Evolutionary conservation across 2,113 vertebrate species (phyloP).

Genomic region (Vidua macroura): DNA sequence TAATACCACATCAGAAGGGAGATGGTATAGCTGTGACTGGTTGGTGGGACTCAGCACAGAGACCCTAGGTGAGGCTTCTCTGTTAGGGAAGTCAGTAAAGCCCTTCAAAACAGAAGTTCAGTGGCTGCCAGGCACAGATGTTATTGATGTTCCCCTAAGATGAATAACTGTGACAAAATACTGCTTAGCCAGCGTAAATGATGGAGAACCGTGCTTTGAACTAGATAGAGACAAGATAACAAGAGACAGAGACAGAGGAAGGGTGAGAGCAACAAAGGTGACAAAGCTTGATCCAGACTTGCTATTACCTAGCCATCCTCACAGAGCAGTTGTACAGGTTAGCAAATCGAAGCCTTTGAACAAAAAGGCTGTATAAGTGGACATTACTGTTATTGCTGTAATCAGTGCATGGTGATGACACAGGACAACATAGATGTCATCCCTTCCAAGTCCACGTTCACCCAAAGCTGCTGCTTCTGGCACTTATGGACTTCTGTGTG

Average conservation of each 20-base stretch:
- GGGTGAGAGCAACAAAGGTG: fast-evolving
- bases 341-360: background rate
- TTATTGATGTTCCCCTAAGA: background rate
- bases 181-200: background rate
- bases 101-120: background rate
- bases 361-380: background rate
- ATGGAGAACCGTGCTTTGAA: background rate
- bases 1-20: background rate
- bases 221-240: background rate
- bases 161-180: background rate
- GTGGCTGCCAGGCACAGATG: background rate
- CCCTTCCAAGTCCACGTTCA: background rate
- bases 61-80: background rate
- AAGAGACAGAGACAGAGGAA: background rate
- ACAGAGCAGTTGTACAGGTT: background rate
- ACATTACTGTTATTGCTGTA: background rate
- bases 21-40: background rate
- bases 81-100: background rate
- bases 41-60: background rate
- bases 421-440: background rate
- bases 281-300: background rate
- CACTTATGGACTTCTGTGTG: fast-evolving
- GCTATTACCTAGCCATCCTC: background rate
- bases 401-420: background rate
- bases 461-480: background rate